phyloP scores from a whole-genome alignment of 1,140 invertebrate genomes.

The Branchinecta lindahli region DNA sequence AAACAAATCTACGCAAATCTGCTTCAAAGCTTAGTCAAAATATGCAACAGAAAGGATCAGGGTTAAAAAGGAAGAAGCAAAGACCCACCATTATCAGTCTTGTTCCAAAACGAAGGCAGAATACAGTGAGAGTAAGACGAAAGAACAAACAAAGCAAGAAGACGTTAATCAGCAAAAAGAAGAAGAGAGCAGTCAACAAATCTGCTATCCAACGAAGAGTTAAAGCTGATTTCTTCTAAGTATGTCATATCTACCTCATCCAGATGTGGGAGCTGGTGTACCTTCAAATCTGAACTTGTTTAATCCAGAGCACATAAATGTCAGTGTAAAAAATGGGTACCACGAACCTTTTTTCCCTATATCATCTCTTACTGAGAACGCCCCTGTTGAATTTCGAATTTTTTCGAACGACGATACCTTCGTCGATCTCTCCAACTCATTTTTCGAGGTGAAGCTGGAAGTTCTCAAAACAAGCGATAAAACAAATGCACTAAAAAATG shows the following conservation, averaged over 20 bases:
- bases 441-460: not conserved
- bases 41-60: not conserved
- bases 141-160: no score
- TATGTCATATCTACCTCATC: no score
- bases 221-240: no score
- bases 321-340: not conserved
- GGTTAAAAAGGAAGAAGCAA: not conserved
- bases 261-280: no score
- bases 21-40: not conserved
- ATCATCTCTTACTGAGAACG: not conserved
- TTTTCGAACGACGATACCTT: not conserved
- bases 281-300: not conserved
- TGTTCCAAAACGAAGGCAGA: no score
- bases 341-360: not conserved
- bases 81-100: not conserved
- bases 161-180: not conserved
- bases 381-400: constrained; percentile 3
- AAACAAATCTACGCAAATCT: not conserved
- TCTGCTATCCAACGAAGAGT: no score
- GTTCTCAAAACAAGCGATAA: not conserved
- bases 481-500: not conserved
- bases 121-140: not conserved
- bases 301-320: not conserved
- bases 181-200: no score
- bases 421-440: not conserved